phyloP scores from a whole-genome alignment of 2,113 vertebrate species.

The Malurus cyaneus region DNA sequence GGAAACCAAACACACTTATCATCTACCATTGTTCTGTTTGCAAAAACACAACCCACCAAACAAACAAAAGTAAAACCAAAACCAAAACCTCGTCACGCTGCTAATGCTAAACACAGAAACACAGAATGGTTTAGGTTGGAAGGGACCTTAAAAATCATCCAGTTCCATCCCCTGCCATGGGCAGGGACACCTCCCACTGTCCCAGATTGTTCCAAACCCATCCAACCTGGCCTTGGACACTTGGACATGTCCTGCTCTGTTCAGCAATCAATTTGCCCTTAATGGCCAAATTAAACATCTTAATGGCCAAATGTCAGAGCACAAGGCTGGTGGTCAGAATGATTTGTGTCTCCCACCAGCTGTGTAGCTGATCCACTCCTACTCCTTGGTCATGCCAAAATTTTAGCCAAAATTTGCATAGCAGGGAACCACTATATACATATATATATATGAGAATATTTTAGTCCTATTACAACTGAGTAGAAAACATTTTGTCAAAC shows the following conservation, averaged over 20 bases:
- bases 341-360: neutral
- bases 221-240: neutral
- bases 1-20: neutral
- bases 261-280: neutral
- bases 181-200: neutral
- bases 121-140: neutral
- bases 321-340: neutral
- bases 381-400: neutral
- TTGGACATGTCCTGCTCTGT: neutral
- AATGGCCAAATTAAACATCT: too few species aligned
- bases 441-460: neutral
- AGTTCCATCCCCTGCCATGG: neutral
- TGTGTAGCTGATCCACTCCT: neutral
- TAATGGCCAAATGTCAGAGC: neutral
- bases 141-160: neutral
- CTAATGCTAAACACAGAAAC: neutral
- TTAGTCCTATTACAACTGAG: neutral
- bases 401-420: neutral
- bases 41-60: neutral
- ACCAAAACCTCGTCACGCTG: fast-evolving
- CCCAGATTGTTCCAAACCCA: neutral
- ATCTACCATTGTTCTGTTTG: neutral
- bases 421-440: neutral
- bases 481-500: neutral
- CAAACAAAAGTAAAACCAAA: neutral